Conservation (phyloP, 2,888 invertebrate genomes). For the Agriopis marginaria region DNA sequence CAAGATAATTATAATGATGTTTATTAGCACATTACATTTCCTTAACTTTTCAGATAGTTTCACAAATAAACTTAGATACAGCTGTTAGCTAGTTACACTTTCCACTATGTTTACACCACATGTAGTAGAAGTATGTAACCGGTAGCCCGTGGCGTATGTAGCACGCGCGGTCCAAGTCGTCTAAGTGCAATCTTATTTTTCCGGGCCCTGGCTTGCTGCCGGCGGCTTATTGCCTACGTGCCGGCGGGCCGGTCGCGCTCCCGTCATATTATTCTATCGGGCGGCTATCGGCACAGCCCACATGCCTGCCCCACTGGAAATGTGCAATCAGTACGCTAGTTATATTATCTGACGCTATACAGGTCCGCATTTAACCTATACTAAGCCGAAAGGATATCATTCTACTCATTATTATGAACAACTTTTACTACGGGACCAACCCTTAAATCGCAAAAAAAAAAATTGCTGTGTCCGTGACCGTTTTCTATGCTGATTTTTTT, state of each 20-base stretch:
- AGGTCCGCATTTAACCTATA: too few relatives aligned
- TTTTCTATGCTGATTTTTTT: too few relatives aligned
- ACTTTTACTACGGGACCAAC: too few relatives aligned
- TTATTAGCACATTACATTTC: too few relatives aligned
- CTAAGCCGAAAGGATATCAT: too few relatives aligned
- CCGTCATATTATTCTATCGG: constrained; percentile 85
- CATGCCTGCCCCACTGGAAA: constrained; percentile 55
- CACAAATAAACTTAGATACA: neutral
- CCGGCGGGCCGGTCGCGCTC: constrained; percentile 73
- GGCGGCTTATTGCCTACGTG: constrained; percentile 86
- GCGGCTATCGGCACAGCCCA: constrained; percentile 79
- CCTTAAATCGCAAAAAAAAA: too few relatives aligned
- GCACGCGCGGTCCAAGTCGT: constrained; percentile 67
- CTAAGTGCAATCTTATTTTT: constrained; percentile 82
- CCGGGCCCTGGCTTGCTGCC: constrained; percentile 76
- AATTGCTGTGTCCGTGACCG: too few relatives aligned
- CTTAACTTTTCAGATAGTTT: too few relatives aligned
- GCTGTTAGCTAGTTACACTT: neutral
- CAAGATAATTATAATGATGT: too few relatives aligned
- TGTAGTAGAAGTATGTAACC: constrained; percentile 35
- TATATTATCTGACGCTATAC: neutral
- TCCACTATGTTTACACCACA: constrained; percentile 11
- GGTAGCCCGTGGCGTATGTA: constrained; percentile 54
- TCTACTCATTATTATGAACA: too few relatives aligned
- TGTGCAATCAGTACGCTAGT: constrained; percentile 4